Percentiles rank a stretch among this genome's conserved stretches.
Evolutionary conservation across 2,113 vertebrate genomes (phyloP).

Genomic region (Campylomormyrus numenius): DNA sequence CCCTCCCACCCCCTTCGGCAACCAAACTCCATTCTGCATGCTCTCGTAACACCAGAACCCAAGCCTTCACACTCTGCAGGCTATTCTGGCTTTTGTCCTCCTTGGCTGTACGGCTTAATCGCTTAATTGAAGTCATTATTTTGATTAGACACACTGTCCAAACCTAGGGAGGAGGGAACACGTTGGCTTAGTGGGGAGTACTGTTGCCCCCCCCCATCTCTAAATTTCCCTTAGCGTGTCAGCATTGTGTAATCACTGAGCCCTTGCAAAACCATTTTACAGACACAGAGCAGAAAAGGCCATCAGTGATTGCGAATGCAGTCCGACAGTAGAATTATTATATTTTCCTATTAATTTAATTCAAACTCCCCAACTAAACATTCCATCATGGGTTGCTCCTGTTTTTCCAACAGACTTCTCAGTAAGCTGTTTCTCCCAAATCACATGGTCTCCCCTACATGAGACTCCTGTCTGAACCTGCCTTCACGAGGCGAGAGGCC

Average conservation of each 20-base stretch:
- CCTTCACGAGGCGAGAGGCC: neutral
- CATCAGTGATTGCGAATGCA: neutral
- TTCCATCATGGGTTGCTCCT: neutral
- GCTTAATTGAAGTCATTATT: neutral
- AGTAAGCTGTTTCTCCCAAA: neutral
- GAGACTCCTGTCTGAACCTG: constrained; percentile 6
- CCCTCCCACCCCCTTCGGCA: neutral
- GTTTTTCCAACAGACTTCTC: too few relatives aligned
- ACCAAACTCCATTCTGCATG: neutral
- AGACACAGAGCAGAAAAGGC: neutral
- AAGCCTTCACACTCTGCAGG: neutral
- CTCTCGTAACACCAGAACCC: neutral
- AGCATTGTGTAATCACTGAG: neutral
- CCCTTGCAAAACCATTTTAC: neutral
- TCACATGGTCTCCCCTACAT: neutral
- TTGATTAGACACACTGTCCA: neutral
- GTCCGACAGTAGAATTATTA: neutral
- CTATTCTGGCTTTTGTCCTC: neutral
- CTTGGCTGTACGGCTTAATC: neutral
- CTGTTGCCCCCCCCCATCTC: neutral
- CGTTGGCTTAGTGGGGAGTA: neutral
- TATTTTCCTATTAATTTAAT: neutral
- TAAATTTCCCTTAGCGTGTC: neutral
- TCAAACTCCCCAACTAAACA: neutral
- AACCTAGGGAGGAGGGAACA: neutral